Evolutionary conservation across 1,140 invertebrate species (phyloP).

Genomic region (Argopecten irradians): DNA sequence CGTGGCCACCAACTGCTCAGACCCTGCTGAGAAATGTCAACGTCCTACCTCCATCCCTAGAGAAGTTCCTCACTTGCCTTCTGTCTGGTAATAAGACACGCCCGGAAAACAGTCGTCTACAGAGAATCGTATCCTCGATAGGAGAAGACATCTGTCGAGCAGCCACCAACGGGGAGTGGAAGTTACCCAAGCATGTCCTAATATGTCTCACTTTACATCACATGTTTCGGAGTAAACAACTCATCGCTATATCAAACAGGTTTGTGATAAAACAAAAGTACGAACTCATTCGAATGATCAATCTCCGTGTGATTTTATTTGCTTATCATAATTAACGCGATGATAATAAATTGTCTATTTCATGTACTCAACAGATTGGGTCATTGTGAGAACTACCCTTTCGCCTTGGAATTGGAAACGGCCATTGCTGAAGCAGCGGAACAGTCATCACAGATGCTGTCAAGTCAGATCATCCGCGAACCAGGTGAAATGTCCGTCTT

Average conservation of each 20-base stretch:
- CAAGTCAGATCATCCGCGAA: conserved; percentile 43
- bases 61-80: conserved; percentile 26
- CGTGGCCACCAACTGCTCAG: conserved; percentile 41
- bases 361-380: conserved; percentile 52
- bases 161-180: conserved; percentile 49
- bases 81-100: not conserved
- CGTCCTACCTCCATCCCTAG: not conserved
- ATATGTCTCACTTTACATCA: conserved; percentile 43
- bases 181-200: conserved; percentile 51
- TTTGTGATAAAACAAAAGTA: too few species aligned
- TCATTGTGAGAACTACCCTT: conserved; percentile 51
- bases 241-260: conserved; percentile 27
- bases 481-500: conserved; percentile 44
- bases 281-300: too few species aligned
- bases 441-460: conserved; percentile 43
- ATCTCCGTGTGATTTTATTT: too few species aligned
- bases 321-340: too few species aligned
- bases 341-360: too few species aligned
- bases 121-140: conserved; percentile 34
- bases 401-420: conserved; percentile 54
- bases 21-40: not conserved
- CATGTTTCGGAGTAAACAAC: conserved; percentile 48
- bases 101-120: not conserved
- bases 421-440: conserved; percentile 49
- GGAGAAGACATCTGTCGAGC: conserved; percentile 49